Evolutionary conservation across 2,888 invertebrate species (phyloP).

Genomic region (Gastrophysa polygoni): DNA sequence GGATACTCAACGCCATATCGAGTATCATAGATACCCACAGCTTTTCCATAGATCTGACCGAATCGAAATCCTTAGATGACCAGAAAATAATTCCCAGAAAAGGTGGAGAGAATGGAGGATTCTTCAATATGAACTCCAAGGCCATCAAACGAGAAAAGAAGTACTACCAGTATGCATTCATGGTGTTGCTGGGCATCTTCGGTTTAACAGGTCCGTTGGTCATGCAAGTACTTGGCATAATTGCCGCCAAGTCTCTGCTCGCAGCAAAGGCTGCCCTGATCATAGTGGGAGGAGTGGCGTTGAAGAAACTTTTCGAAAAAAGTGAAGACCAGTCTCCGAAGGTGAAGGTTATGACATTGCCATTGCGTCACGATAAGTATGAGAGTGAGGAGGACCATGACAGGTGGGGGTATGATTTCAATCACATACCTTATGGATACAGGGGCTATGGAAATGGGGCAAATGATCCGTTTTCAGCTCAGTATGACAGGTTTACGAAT

Average conservation of each 20-base stretch:
- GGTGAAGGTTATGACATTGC: slow-evolving; percentile 70
- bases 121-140: slow-evolving; percentile 31
- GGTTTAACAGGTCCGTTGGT: slow-evolving; percentile 74
- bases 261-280: slow-evolving; percentile 76
- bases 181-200: slow-evolving; percentile 57
- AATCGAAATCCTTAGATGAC: slow-evolving; percentile 24
- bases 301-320: slow-evolving; percentile 75
- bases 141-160: slow-evolving; percentile 44
- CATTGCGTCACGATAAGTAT: slow-evolving; percentile 34
- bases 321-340: slow-evolving; percentile 68
- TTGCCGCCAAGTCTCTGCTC: slow-evolving; percentile 74
- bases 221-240: slow-evolving; percentile 71
- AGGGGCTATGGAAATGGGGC: slow-evolving; percentile 17
- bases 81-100: slow-evolving; percentile 28
- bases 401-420: slow-evolving; percentile 35
- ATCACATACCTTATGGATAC: slow-evolving; percentile 33
- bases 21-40: slow-evolving; percentile 70
- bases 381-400: slow-evolving; percentile 52
- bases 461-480: slow-evolving; percentile 32
- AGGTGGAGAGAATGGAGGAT: slow-evolving; percentile 31
- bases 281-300: slow-evolving; percentile 71
- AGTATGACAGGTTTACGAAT: slow-evolving; percentile 18
- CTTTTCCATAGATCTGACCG: slow-evolving; percentile 66
- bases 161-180: slow-evolving; percentile 51
- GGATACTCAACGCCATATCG: slow-evolving; percentile 63